phyloP scores from a whole-genome alignment of 2,113 vertebrate species.

The Hydropotes inermis region DNA sequence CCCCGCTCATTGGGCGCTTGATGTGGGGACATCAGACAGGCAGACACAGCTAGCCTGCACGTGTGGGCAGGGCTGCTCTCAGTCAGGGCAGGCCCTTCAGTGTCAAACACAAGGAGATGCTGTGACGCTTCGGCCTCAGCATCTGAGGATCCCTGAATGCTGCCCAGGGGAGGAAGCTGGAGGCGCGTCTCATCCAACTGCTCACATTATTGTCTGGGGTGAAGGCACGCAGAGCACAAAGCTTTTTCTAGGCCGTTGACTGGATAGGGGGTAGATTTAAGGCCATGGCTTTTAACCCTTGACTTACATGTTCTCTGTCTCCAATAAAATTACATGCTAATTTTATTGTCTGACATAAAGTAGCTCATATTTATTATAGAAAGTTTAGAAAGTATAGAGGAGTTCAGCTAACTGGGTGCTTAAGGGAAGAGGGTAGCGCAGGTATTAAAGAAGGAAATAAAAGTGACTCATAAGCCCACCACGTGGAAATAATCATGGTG shows the following conservation, averaged over 20 bases:
- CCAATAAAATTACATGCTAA: not conserved
- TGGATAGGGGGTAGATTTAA: not conserved
- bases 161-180: not conserved
- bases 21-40: not conserved
- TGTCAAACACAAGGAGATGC: not conserved
- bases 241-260: not conserved
- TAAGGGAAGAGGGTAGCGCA: not conserved
- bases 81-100: fast-evolving
- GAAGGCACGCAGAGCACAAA: not conserved
- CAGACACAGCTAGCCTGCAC: not conserved
- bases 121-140: not conserved
- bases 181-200: not conserved
- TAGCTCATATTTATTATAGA: not conserved
- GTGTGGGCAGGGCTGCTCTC: fast-evolving
- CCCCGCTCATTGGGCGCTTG: not conserved
- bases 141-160: not conserved
- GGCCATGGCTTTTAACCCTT: not conserved
- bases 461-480: not conserved
- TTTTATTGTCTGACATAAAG: not conserved
- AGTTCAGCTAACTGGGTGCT: not conserved
- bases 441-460: not conserved
- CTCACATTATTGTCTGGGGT: not conserved
- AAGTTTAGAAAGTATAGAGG: not conserved
- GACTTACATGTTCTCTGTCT: fast-evolving
- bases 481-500: fast-evolving